phyloP scores from a whole-genome alignment of 2,888 invertebrate species.

The Caradrina kadenii region DNA sequence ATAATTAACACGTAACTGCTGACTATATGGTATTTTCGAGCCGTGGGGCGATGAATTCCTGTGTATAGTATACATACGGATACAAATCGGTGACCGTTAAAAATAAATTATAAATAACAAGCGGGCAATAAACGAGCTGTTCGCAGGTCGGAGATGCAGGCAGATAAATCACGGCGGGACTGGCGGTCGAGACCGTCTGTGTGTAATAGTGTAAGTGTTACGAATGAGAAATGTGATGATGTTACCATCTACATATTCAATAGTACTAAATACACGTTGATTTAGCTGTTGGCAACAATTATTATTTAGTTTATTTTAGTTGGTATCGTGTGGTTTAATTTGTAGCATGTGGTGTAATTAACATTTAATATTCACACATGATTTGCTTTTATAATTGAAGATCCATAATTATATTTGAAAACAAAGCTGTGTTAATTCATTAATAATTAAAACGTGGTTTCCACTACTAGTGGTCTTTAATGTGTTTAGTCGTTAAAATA shows the following conservation, averaged over 20 bases:
- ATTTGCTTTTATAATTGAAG: conserved; percentile 3
- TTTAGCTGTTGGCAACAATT: conserved; percentile 58
- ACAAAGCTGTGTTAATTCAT: conserved; percentile 1
- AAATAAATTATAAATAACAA: conserved; percentile 91
- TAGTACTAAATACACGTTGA: conserved; percentile 67
- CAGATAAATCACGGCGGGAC: conserved; percentile 87
- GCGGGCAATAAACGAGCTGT: conserved; percentile 88
- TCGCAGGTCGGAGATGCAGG: conserved; percentile 88
- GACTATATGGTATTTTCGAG: conserved; percentile 68
- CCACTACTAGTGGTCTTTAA: background rate
- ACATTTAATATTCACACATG: conserved; percentile 30
- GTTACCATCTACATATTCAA: conserved; percentile 74
- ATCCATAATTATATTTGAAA: conserved; percentile 1
- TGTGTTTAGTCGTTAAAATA: conserved; percentile 13
- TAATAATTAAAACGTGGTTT: conserved; percentile 21
- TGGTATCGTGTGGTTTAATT: conserved; percentile 40
- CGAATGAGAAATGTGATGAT: conserved; percentile 82
- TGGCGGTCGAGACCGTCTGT: conserved; percentile 70
- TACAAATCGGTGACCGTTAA: conserved; percentile 89
- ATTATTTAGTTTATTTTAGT: conserved; percentile 48
- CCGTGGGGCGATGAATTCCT: conserved; percentile 69
- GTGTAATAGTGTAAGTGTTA: conserved; percentile 82
- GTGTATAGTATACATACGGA: conserved; percentile 69
- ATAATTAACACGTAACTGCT: conserved; percentile 72
- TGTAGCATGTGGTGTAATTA: conserved; percentile 33